Percentiles rank a stretch among this genome's conserved stretches.
phyloP scores from a whole-genome alignment of 2,888 invertebrate species.

The Cepaea hortensis region DNA sequence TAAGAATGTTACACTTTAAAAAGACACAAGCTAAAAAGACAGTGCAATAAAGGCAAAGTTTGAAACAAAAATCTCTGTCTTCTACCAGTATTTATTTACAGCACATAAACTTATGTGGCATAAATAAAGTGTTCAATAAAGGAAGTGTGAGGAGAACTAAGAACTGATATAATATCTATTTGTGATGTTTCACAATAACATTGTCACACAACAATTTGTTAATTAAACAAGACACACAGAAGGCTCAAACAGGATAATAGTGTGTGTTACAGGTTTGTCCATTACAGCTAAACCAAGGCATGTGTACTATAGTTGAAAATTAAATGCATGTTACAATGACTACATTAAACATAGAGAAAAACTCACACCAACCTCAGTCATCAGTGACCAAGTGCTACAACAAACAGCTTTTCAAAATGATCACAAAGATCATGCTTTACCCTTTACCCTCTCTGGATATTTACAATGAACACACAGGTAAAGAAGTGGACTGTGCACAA shows the following conservation, averaged over 20 bases:
- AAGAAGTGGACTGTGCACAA: background rate
- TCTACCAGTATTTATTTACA: background rate
- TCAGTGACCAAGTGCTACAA: background rate
- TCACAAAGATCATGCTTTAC: background rate
- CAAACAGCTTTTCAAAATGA: background rate
- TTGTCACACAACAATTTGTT: background rate
- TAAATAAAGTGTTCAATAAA: background rate
- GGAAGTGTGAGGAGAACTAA: background rate
- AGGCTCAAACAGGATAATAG: background rate
- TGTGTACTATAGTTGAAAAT: background rate
- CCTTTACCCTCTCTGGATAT: background rate
- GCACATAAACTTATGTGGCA: background rate
- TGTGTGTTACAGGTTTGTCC: slow-evolving; percentile 17
- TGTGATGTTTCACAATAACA: background rate
- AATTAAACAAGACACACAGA: background rate
- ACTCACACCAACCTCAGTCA: background rate
- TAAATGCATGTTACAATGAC: slow-evolving; percentile 14
- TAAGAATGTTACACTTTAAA: too few species aligned
- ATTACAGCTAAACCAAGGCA: slow-evolving; percentile 18
- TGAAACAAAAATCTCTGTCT: too few species aligned
- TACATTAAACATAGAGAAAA: slow-evolving; percentile 3
- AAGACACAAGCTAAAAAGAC: too few species aligned
- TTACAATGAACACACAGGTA: background rate
- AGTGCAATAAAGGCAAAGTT: too few species aligned
- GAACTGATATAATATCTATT: background rate